phyloP scores from a whole-genome alignment of 1,140 invertebrate genomes.

The Cyrtorhinus lividipennis region DNA sequence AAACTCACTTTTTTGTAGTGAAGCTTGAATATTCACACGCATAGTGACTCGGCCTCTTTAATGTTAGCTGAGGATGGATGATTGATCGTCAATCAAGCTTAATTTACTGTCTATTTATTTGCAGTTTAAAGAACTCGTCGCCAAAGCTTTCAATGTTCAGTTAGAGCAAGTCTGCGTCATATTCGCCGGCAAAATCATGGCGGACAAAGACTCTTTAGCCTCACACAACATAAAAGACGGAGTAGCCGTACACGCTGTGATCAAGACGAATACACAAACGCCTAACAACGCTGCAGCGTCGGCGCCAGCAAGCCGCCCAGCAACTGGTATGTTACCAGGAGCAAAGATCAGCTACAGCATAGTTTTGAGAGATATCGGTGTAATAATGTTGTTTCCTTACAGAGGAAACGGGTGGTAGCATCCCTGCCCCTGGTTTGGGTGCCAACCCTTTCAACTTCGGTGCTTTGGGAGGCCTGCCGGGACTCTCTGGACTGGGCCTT shows the following conservation, averaged over 20 bases:
- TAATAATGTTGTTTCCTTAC: background rate
- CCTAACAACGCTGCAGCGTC: constrained; percentile 9
- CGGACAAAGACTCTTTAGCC: constrained; percentile 79
- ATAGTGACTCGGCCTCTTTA: too few species aligned
- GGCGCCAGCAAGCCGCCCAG: background rate
- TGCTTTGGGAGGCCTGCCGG: constrained; percentile 67
- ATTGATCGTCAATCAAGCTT: too few species aligned
- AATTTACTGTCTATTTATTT: too few species aligned
- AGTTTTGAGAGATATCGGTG: too few species aligned
- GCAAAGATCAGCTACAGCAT: too few species aligned
- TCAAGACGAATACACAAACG: constrained; percentile 43
- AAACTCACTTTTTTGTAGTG: too few species aligned
- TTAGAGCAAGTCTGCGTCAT: constrained; percentile 89
- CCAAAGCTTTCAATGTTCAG: constrained; percentile 76
- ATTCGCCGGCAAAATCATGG: constrained; percentile 99
- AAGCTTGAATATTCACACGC: too few species aligned
- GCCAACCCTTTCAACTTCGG: background rate
- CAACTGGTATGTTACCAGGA: background rate
- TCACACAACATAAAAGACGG: constrained; percentile 92
- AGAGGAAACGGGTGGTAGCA: background rate
- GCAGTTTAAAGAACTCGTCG: constrained; percentile 82
- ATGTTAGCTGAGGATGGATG: too few species aligned
- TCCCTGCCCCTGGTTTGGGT: background rate
- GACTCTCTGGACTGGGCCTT: constrained; percentile 65
- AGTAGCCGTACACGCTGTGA: constrained; percentile 90